These are phyloP conservation scores for Apamea crenata DNA, from an alignment of 2,888 invertebrate species.

Conservation along the genomic window DNA sequence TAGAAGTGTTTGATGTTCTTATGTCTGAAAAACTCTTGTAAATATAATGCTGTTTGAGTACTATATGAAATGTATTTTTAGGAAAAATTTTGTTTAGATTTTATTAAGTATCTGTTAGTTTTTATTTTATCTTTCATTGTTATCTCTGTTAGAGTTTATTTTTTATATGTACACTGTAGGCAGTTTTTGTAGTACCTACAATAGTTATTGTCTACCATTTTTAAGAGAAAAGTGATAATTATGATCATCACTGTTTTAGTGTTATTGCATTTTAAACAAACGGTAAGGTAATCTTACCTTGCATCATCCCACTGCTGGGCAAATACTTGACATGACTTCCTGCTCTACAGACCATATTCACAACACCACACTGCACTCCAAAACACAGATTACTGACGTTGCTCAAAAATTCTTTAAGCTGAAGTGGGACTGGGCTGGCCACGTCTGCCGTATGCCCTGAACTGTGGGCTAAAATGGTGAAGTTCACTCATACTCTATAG, in stretches of 20 bases:
- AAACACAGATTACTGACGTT: background rate
- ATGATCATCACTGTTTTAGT: background rate
- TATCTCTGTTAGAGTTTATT: background rate
- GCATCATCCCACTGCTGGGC: background rate
- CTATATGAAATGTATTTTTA: background rate
- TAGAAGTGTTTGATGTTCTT: slow-evolving; percentile 16
- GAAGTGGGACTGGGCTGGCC: background rate
- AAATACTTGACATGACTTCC: background rate
- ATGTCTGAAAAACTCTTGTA: background rate
- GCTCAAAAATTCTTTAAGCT: background rate
- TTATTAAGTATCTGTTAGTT: background rate
- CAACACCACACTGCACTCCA: background rate
- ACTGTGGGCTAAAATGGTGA: background rate
- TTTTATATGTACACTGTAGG: background rate
- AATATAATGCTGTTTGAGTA: slow-evolving; percentile 17
- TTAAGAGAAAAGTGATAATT: background rate
- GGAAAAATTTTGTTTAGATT: background rate
- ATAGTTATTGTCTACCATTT: background rate
- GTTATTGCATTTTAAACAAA: background rate
- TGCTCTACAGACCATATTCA: background rate
- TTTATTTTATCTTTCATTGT: background rate
- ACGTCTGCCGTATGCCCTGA: background rate
- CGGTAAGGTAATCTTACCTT: background rate
- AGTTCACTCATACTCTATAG: background rate
- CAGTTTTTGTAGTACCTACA: background rate